Evolutionary conservation across 1,140 invertebrate genomes (phyloP), one percentile per base, ranked within the genome.

Genomic region (Drusus annulatus): DNA sequence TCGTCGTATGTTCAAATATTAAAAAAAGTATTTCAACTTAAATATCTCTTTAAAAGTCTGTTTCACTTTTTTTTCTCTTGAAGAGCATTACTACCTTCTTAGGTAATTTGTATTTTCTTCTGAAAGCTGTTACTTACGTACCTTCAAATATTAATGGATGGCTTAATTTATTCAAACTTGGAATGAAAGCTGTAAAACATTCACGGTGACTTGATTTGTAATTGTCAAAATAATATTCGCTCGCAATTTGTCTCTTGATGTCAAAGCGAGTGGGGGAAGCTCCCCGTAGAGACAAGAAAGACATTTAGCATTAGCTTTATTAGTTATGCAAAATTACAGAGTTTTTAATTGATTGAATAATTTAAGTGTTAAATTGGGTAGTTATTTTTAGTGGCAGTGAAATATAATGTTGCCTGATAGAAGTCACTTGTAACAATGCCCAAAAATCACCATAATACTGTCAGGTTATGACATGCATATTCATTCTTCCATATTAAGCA

Each of bases 191-290:
- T 78, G 60, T 80, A 75, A 80, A 81, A 60, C 82, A 81, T 78
- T 83, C 79, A 83, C 82, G 82, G 76, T 83, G 77, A 81, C 80
- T 83, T 83, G 82, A 83, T 83, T 83, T 83, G 82, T 81, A 80
- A 83, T 80, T 83, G 80, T 83, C 82, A 83, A 81, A 81, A 81
- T 81, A 83, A 83, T 81, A 79, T 80, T 81, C 77, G 63, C 17
- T 69, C n/a, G 77, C 65, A 69, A 81, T 83, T 83, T 83, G 82
- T 83, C 82, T 79, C 65, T 13, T 76, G 74, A 76, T 58, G 54
- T 65, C 54, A 4, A 21, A 3, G n/a, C 54, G n/a, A 15, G 51
- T 25, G 17, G n/a, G 10, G 52, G 52, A 31, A 19, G 16, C 52
- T 17, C 68, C 62, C 62, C 7, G 19, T 19, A 25, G 19, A 21